Evolutionary conservation across 1,140 invertebrate genomes (phyloP), one percentile per base, ranked within the genome.

Genomic region (Tetraneura akinire): DNA sequence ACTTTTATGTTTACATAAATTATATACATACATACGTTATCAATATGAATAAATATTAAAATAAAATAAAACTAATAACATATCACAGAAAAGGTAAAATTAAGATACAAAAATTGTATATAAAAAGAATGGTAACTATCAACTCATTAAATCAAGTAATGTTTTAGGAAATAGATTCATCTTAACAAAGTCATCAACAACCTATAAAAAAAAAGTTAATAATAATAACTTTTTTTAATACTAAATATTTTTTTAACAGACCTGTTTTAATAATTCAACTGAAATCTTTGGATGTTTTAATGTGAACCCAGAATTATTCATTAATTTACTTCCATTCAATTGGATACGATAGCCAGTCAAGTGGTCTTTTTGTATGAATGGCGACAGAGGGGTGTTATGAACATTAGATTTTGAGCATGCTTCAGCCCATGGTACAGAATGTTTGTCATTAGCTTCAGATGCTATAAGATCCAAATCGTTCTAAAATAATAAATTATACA

Each of bases 401-500:
- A 96, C 90, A 57, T 87, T 88, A 86, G 93, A 91, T 82, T 87
- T 87, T 81, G 90, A 88, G 85, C 94, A 96, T 64, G 93, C 90
- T 83, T 92, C 91, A 8, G 94, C 94, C 95, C 95, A 97, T 11
- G 94, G 94, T 1, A 89, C 90, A 87, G 96, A 89, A 86, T 96
- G 95, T 85, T 96, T 96, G 85, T 96, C 95, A 86, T 96, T 96
- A 0, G 94, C 93, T 83, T 96, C 94, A 82, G 95, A 93, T 0
- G 94, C 92, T 37, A 95, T 90, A 29, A 89, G 88, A n/a, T 87
- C 88, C 86, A 94, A 87, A 86, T 93, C 92, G 29, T 86, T 87
- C 91, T 92, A 83, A 10, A 87, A 85, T 80, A 81, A 82, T 81
- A 45, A 57, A 16, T 57, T 51, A 71, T 60, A 81, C 47, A 55